Evolutionary conservation across 2,113 vertebrate species (phyloP).

Genomic region (Procavia capensis): DNA sequence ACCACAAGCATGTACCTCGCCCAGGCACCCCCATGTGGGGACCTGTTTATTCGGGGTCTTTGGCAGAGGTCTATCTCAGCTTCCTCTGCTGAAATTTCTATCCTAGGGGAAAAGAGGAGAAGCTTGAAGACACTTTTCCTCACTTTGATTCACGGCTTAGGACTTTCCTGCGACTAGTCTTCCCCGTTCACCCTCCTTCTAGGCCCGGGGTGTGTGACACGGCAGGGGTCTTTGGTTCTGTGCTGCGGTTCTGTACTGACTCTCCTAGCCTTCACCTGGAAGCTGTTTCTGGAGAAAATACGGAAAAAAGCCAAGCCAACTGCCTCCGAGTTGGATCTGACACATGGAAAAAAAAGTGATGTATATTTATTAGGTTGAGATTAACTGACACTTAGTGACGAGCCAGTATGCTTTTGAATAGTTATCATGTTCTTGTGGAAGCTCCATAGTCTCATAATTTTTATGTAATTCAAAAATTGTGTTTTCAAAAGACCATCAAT

Average conservation of each 20-base stretch:
- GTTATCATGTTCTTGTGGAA: background rate
- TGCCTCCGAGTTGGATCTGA: too few relatives aligned
- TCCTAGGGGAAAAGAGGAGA: background rate
- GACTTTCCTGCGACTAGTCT: background rate
- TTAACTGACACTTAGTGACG: background rate
- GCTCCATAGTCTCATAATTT: background rate
- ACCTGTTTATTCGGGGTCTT: background rate
- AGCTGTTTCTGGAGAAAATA: background rate
- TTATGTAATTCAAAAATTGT: background rate
- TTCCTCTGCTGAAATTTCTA: background rate
- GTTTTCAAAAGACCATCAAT: background rate
- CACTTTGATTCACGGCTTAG: background rate
- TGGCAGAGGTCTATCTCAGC: background rate
- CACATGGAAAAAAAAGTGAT: background rate
- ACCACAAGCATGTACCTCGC: background rate
- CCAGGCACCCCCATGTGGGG: background rate
- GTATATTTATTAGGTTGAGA: background rate
- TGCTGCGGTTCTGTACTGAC: background rate
- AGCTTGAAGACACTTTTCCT: background rate
- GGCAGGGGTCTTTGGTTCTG: background rate
- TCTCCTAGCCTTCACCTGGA: background rate
- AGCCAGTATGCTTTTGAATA: background rate
- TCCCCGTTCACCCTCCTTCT: background rate
- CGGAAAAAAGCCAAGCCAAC: too few relatives aligned
- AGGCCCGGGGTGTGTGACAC: background rate